Base-by-base conservation (phyloP, 2,888 invertebrate genomes). In the Drosophila histrio region DNA sequence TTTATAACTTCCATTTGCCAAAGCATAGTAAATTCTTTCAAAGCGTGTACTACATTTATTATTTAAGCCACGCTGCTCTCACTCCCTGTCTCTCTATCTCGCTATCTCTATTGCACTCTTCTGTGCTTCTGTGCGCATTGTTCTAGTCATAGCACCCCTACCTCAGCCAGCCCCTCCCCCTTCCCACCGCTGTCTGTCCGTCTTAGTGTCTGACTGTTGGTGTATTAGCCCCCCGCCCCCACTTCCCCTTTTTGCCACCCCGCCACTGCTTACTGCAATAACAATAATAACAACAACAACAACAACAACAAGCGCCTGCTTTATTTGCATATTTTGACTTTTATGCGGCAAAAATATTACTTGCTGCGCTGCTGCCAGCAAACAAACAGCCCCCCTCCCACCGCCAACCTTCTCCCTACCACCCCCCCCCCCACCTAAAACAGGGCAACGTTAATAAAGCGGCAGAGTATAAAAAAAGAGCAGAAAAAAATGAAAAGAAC, bases 1-100 rank as follows among this genome's bases (percentile, higher is more conserved):
- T 81, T 81, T 81, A 81, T 84, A 81, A 81, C 81, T 85, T 74
- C 81, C 82, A 81, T 81, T 84, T 81, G 82, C 77, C 82, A 84
- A 81, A 81, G 80, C 72, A 82, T 85, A 85, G 81, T 81, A 81
- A 81, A 81, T 81, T 81, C 82, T 81, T 85, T 85, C 82, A 81
- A 85, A 85, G 79, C 85, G 75, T 81, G 81, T 81, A 85, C 81
- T 81, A 81, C 81, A 81, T 81, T 81, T 81, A 81, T 81, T 81
- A 81, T 81, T 81, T 81, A 81, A 81, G 81, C 81, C 82, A 77
- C 62, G 77, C 85, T 76, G 47, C 67, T 57, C 63, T 52, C 53
- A 44, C 52, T 38, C 71, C 34, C 43, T 46, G 46, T 36, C 34
- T 47, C 24, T 36, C 22, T 17, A 53, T 5, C 39, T 19, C 21